A percentile compares a stretch with the other conserved stretches of the same genome.
Evolutionary conservation across 2,797 vertebrate species (phyloP).

Genomic region (Helarctos malayanus): DNA sequence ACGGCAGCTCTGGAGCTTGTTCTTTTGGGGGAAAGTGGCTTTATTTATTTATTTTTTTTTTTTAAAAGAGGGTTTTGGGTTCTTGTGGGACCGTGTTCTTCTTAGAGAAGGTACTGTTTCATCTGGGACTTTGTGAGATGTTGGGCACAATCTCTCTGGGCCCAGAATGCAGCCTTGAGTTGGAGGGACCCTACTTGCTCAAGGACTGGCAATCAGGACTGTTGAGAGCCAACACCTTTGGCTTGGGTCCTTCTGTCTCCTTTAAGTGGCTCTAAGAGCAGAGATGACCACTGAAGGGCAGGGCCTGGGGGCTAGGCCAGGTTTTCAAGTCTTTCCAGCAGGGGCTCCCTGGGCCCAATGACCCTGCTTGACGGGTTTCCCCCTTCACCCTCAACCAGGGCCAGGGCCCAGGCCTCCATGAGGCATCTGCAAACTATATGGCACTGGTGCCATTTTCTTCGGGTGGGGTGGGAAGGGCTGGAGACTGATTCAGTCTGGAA

Average conservation of each 20-base stretch:
- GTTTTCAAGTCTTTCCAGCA: neutral
- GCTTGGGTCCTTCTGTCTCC: neutral
- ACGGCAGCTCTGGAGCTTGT: neutral
- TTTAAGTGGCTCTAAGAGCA: neutral
- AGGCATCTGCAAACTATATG: neutral
- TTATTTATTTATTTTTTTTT: neutral
- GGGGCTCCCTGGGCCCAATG: neutral
- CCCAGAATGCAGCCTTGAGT: neutral
- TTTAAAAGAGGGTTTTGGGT: conserved; percentile 30
- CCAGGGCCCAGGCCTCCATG: neutral
- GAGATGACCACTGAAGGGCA: neutral
- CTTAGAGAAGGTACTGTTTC: neutral
- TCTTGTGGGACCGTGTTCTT: conserved; percentile 16
- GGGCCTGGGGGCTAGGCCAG: neutral
- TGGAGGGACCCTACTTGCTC: neutral
- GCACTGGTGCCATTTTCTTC: neutral
- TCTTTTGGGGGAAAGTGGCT: neutral
- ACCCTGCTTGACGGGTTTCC: neutral
- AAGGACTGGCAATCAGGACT: neutral
- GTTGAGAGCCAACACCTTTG: neutral
- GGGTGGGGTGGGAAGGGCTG: neutral
- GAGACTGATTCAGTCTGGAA: conserved; percentile 19
- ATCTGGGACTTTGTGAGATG: neutral
- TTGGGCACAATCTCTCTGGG: neutral
- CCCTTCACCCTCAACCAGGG: neutral